A percentile compares a stretch with the other conserved stretches of the same genome.
These are phyloP conservation scores for Pagrus major DNA, from an alignment of 2,113 vertebrate genomes.

Conservation along the genomic window DNA sequence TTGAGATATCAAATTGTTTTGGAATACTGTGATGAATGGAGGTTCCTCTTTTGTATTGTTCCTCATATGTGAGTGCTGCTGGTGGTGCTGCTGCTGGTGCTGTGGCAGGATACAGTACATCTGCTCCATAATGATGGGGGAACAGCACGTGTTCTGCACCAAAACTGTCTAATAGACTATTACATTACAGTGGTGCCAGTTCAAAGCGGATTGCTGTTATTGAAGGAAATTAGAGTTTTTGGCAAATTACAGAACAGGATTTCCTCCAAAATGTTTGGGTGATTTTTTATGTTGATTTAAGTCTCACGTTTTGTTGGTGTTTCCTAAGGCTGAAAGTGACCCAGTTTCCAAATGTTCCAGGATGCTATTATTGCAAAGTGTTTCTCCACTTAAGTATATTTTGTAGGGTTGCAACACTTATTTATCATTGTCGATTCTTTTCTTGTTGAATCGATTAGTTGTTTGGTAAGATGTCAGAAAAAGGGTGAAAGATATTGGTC, in stretches of 20 bases:
- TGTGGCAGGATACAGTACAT: constrained; percentile 48
- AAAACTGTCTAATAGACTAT: constrained; percentile 30
- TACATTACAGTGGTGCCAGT: constrained; percentile 39
- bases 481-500: no score
- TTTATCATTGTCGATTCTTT: no score
- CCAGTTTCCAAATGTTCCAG: not conserved
- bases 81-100: not conserved
- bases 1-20: not conserved
- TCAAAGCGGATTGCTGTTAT: constrained; percentile 39
- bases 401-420: no score
- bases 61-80: constrained; percentile 1
- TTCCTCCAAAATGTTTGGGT: not conserved
- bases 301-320: not conserved
- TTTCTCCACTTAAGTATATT: not conserved
- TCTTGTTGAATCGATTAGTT: no score
- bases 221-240: constrained; percentile 21
- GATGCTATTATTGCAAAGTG: not conserved
- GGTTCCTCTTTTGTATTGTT: constrained; percentile 7
- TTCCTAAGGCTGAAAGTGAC: not conserved
- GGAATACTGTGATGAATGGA: constrained; percentile 2
- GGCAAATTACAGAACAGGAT: constrained; percentile 31
- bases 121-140: constrained; percentile 53
- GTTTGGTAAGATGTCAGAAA: no score
- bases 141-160: constrained; percentile 24
- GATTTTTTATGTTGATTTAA: not conserved